Evolutionary conservation across 2,113 vertebrate genomes (phyloP), one percentile per base, ranked within the genome.

Genomic region (Rhea pennata): DNA sequence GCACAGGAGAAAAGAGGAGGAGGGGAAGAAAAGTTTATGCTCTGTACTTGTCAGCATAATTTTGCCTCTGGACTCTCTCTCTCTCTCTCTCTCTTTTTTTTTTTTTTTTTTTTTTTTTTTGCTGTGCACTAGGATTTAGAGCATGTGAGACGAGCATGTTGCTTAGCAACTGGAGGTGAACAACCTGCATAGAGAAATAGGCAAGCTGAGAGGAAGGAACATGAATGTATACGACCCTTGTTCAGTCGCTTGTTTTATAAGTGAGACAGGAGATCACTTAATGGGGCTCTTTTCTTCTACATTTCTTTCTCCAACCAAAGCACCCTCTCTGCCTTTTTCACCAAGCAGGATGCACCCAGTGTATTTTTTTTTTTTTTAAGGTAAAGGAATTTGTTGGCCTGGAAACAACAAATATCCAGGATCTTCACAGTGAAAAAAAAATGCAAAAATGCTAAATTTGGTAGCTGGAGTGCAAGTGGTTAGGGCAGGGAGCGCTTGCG

Each of bases 111-210:
- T 36, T 36, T 36, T 36, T 58, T 29, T 77, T 61, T 61, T 71
- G 51, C 50, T n/a, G 17, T 85, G 74, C 24, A 7, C 62, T 24
- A 69, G 86, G 93, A 93, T 76, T 76, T 59, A 53, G 82, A 93
- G 39, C 39, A 31, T 53, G 79, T 44, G 88, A 94, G 94, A 69
- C 78, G 80, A 91, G 64, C 20, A 20, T 42, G 96, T 97, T 96
- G 96, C 97, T 91, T 97, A 97, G 97, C 97, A 97, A 97, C 96
- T 9, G 62, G 85, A 96, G 96, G 94, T 95, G 96, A 96, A 88
- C 91, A 92, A 92, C 87, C 92, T 95, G 84, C 21, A 87, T 74
- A 76, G 89, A 93, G 78, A 73, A 84, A 36, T 21, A 77, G 92
- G 95, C 69, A 54, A 76, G 65, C 67, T 40, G 80, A 48, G 70